phyloP scores from a whole-genome alignment of 2,113 vertebrate genomes.

The Catharus bicknelli region DNA sequence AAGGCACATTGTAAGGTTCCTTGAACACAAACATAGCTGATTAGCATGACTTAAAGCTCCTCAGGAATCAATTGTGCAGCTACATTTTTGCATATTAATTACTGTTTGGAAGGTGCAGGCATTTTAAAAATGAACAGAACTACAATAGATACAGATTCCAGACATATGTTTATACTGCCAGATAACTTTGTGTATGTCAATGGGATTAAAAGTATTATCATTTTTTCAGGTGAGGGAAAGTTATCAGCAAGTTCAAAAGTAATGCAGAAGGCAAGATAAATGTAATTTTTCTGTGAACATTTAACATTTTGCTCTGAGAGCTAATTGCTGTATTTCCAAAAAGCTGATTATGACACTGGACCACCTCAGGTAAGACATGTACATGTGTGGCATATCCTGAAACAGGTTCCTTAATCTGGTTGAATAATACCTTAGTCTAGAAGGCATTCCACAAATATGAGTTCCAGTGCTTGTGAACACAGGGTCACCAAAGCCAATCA shows the following conservation, averaged over 20 bases:
- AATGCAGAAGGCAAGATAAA: background rate
- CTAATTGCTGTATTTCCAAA: background rate
- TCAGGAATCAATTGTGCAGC: slow-evolving; percentile 19
- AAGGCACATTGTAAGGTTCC: background rate
- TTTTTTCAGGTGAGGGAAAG: background rate
- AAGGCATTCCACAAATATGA: background rate
- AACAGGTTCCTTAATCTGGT: background rate
- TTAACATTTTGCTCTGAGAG: background rate
- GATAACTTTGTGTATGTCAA: background rate
- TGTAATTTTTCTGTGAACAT: background rate
- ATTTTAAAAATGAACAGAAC: background rate
- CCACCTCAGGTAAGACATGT: background rate
- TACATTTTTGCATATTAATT: slow-evolving; percentile 22
- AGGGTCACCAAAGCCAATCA: background rate
- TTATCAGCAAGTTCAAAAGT: background rate
- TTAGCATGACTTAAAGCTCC: slow-evolving; percentile 8
- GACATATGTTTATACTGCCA: background rate
- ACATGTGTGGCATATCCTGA: background rate
- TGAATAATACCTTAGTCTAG: background rate
- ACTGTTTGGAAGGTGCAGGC: background rate
- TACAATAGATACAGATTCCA: background rate
- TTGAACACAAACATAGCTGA: background rate
- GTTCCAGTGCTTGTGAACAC: background rate
- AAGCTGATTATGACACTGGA: background rate
- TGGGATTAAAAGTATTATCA: background rate